phyloP scores from a whole-genome alignment of 2,888 invertebrate genomes.

The Tineola bisselliella region DNA sequence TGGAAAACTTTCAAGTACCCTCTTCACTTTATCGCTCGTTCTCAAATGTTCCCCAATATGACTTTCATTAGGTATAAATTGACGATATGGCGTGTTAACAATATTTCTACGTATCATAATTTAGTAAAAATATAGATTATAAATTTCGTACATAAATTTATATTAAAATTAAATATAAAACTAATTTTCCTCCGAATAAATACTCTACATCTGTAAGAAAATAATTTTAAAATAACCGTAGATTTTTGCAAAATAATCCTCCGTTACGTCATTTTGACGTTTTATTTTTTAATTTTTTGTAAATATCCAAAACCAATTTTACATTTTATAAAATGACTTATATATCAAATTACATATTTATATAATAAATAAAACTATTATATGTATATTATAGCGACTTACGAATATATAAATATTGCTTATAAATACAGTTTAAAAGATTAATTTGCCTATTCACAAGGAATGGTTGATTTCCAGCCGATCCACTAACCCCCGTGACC shows the following conservation, averaged over 20 bases:
- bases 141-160: background rate
- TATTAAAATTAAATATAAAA: background rate
- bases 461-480: background rate
- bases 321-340: no score
- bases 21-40: conserved; percentile 48
- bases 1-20: conserved; percentile 39
- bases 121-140: background rate
- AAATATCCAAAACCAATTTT: no score
- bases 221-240: background rate
- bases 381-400: no score
- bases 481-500: background rate
- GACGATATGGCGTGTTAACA: background rate
- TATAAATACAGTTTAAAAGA: background rate
- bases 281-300: background rate
- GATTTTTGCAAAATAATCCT: background rate
- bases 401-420: no score
- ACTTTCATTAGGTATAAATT: background rate
- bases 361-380: background rate
- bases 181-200: background rate
- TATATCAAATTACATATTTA: background rate
- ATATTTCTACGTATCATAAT: background rate
- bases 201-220: background rate
- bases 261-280: background rate
- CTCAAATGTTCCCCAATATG: conserved; percentile 36
- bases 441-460: background rate